phyloP scores from a whole-genome alignment of 1,140 invertebrate genomes.

The Cyrtorhinus lividipennis region DNA sequence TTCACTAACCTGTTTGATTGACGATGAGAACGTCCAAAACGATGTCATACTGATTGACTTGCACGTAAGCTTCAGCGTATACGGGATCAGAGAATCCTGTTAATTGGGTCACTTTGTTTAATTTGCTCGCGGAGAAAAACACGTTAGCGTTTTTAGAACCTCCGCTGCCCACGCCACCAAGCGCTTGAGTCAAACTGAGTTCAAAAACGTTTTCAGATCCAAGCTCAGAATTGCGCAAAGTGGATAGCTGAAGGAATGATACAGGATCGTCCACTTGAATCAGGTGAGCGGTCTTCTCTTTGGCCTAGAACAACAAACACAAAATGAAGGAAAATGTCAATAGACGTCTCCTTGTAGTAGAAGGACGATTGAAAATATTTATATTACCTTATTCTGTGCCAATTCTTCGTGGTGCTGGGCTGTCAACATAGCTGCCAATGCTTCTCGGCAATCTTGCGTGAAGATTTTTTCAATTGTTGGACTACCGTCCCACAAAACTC shows the following conservation, averaged over 20 bases:
- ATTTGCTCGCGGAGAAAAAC: slow-evolving; percentile 38
- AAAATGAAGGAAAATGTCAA: slow-evolving; percentile 20
- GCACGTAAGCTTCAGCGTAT: slow-evolving; percentile 96
- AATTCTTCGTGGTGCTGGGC: slow-evolving; percentile 65
- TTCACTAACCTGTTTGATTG: slow-evolving; percentile 78
- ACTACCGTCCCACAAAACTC: slow-evolving; percentile 61
- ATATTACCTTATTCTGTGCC: slow-evolving; percentile 35
- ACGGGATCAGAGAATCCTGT: slow-evolving; percentile 99
- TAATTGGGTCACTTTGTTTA: slow-evolving; percentile 90
- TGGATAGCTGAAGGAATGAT: slow-evolving; percentile 66
- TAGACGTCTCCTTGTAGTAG: too few species aligned
- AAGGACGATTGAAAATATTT: too few species aligned
- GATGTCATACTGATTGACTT: slow-evolving; percentile 99
- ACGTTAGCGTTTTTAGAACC: slow-evolving; percentile 18
- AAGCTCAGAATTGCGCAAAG: slow-evolving; percentile 48
- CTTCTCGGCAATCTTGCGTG: slow-evolving; percentile 57
- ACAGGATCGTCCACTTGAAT: slow-evolving; percentile 81
- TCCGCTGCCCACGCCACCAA: slow-evolving; percentile 29
- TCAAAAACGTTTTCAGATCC: slow-evolving; percentile 85
- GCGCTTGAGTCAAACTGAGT: slow-evolving; percentile 79
- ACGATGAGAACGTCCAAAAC: slow-evolving; percentile 94
- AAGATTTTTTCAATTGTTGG: slow-evolving; percentile 60
- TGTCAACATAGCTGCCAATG: slow-evolving; percentile 70
- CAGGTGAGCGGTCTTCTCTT: slow-evolving; percentile 50
- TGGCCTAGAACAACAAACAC: slow-evolving; percentile 33